A percentile compares a stretch with the other conserved stretches of the same genome.
Conservation (phyloP, 1,140 invertebrate species). For the Venturia canescens region DNA sequence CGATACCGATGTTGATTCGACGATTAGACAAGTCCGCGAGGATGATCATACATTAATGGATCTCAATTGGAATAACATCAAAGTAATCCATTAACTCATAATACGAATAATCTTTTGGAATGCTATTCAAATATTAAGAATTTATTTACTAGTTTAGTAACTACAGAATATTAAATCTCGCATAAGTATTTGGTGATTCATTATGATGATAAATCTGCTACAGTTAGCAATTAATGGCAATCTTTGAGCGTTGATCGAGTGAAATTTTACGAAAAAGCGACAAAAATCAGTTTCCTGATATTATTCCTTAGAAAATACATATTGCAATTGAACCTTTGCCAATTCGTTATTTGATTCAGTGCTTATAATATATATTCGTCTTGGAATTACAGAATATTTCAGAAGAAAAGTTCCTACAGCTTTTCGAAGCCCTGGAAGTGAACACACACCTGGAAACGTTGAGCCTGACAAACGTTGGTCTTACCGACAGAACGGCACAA, state of each 20-base stretch:
- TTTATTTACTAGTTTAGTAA: no score
- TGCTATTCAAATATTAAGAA: no score
- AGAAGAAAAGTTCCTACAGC: conserved; percentile 93
- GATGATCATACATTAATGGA: conserved; percentile 92
- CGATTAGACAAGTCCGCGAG: conserved; percentile 90
- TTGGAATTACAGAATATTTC: conserved; percentile 91
- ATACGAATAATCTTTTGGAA: not conserved
- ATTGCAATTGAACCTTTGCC: no score
- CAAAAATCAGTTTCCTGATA: no score
- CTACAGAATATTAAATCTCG: no score
- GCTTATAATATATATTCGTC: conserved; percentile 22
- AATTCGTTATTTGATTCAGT: no score
- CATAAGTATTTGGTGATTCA: no score
- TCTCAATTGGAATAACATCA: conserved; percentile 98
- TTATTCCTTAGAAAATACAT: no score
- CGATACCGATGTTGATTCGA: conserved; percentile 93
- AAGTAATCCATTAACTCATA: conserved; percentile 78
- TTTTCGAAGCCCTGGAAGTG: conserved; percentile 91
- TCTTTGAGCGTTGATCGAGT: no score
- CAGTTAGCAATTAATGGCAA: no score
- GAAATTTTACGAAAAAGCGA: no score
- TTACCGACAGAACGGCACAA: conserved; percentile 92
- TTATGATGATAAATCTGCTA: no score
- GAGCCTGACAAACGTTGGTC: conserved; percentile 94
- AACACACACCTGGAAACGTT: conserved; percentile 96